Evolutionary conservation across 2,113 vertebrate species (phyloP), one percentile per base, ranked within the genome.

Genomic region (Phoenicopterus ruber): DNA sequence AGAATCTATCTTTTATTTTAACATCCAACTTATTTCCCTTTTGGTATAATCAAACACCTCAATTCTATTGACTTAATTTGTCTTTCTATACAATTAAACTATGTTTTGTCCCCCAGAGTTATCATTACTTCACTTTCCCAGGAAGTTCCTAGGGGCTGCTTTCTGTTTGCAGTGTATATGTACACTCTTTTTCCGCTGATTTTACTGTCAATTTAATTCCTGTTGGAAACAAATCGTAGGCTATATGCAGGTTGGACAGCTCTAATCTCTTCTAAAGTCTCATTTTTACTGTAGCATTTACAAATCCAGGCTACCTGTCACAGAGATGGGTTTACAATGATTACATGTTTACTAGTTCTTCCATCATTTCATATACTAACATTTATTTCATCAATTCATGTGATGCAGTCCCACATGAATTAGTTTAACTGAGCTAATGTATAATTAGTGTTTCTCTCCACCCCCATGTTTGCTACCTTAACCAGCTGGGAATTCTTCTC

Each of bases 371-470:
- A 96, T 91, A 91, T 47, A 90, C 67, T 92, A 94, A 79, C 59
- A 49, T 88, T 96, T 97, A 86, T 96, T 97, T 88, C 13, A 88
- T 86, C 62, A 92, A 62, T 90, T 81, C 42, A 26, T 78, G 42
- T 88, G 88, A 59, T 95, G 55, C 63, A 86, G 34, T 92, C 79
- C 84, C 77, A 82, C 54, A n/a, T 92, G 88, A 97, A 96, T 97
- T 90, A 93, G 67, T 93, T 97, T 97, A 96, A 96, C 90, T 82
- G 80, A 95, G 88, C 62, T 97, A 93, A 96, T 96, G 83, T 77
- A 59, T 96, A 96, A 97, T 98, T 93, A 97, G 46, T 50, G 66
- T 97, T 97, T 96, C 73, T 95, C 79, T 96, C 71, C 54, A 92
- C 58, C 89, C 47, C 46, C 59, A 65, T 82, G 47, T 94, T 82